Evolutionary conservation across 2,888 invertebrate species (phyloP).

Genomic region (Mesopsocus fuscifrons): DNA sequence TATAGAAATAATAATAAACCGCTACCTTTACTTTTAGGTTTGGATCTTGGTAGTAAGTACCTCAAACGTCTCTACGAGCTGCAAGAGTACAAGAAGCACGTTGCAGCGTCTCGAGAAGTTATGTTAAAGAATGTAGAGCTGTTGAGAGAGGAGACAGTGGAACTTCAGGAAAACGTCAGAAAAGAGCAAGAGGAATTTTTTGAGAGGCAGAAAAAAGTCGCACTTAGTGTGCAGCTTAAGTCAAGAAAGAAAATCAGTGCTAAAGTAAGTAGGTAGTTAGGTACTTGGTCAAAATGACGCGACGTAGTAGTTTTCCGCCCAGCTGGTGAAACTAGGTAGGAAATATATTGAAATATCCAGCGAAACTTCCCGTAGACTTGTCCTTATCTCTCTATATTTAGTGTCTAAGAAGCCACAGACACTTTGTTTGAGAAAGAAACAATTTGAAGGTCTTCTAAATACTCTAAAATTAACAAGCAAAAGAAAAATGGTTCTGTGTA

Average conservation of each 20-base stretch:
- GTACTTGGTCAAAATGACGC: too few species aligned
- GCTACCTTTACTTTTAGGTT: not conserved
- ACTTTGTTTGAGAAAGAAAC: conserved; percentile 5
- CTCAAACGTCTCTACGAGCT: not conserved
- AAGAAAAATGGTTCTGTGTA: not conserved
- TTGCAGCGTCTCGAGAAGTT: not conserved
- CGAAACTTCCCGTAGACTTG: too few species aligned
- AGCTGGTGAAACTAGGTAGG: too few species aligned
- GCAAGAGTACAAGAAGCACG: not conserved
- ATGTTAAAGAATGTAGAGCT: not conserved
- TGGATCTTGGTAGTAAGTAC: conserved; percentile 2
- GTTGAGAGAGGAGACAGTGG: not conserved
- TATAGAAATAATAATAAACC: not conserved
- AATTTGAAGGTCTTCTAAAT: not conserved
- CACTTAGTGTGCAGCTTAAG: not conserved
- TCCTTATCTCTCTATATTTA: too few species aligned
- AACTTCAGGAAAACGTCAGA: not conserved
- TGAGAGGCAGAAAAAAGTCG: conserved; percentile 2
- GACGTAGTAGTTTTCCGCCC: too few species aligned
- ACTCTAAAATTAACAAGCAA: not conserved
- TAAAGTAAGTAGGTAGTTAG: conserved; percentile 1
- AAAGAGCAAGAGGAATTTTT: not conserved
- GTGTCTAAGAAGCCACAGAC: too few species aligned
- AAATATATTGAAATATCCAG: too few species aligned
- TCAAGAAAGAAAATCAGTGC: conserved; percentile 3